Conservation (phyloP, 2,113 vertebrate species). For the Grallaria varia region DNA sequence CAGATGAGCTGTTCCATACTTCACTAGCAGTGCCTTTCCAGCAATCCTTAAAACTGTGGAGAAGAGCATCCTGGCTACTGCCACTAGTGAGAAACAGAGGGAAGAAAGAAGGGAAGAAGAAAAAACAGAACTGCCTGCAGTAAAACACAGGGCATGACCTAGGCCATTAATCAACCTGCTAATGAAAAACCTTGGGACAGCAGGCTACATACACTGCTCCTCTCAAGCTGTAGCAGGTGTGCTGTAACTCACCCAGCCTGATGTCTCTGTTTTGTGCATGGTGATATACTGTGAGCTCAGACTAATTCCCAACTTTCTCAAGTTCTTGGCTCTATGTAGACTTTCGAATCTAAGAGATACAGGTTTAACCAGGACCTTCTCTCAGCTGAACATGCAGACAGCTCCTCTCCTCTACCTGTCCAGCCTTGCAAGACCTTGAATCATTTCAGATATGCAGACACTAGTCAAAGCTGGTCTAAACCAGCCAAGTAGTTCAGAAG, state of each 20-base stretch:
- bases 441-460: not conserved
- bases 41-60: not conserved
- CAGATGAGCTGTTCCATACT: not conserved
- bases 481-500: not conserved
- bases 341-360: not conserved
- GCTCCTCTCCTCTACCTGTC: not conserved
- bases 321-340: not conserved
- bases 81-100: not conserved
- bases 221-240: not conserved
- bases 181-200: not conserved
- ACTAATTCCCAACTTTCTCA: not conserved
- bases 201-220: not conserved
- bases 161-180: not conserved
- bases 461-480: not conserved
- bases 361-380: not conserved
- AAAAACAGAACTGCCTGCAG: not conserved
- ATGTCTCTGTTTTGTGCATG: not conserved
- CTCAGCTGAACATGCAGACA: not conserved
- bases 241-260: not conserved
- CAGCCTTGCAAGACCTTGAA: not conserved
- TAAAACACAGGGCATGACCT: not conserved
- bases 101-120: not conserved
- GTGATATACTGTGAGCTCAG: not conserved
- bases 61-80: not conserved
- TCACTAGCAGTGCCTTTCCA: not conserved